These are phyloP conservation scores for Paramormyrops hopkinsi DNA, from an alignment of 2,797 vertebrate genomes.

Conservation along the genomic window DNA sequence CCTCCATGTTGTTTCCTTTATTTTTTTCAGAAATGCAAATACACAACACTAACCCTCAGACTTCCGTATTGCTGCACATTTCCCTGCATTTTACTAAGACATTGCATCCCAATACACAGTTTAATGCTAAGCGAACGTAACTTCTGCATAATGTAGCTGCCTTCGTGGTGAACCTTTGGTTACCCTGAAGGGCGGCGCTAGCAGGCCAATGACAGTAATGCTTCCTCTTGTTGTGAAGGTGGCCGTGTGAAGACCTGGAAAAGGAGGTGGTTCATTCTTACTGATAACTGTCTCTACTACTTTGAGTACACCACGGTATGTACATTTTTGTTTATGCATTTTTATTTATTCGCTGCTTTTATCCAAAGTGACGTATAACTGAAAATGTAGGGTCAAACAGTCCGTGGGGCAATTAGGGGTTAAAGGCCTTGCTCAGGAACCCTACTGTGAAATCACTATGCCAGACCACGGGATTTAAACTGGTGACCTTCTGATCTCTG, in stretches of 20 bases:
- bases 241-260: slow-evolving; percentile 72
- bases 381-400: not conserved
- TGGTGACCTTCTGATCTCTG: not conserved
- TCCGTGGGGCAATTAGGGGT: not conserved
- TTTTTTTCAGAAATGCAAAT: not conserved
- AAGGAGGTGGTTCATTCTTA: slow-evolving; percentile 70
- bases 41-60: not conserved
- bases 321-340: not conserved
- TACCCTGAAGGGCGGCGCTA: not conserved
- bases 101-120: not conserved
- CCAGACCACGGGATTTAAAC: not conserved
- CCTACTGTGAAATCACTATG: not conserved
- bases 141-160: not conserved
- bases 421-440: not conserved
- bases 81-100: not conserved
- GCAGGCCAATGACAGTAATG: not conserved
- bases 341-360: not conserved
- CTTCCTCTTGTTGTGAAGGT: slow-evolving; percentile 42
- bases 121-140: not conserved
- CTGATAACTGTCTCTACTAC: slow-evolving; percentile 70
- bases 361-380: not conserved
- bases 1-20: not conserved
- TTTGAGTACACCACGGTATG: slow-evolving; percentile 61
- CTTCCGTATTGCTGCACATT: not conserved
- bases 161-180: not conserved